phyloP scores from a whole-genome alignment of 2,888 invertebrate species.

The Ligdia adustata region DNA sequence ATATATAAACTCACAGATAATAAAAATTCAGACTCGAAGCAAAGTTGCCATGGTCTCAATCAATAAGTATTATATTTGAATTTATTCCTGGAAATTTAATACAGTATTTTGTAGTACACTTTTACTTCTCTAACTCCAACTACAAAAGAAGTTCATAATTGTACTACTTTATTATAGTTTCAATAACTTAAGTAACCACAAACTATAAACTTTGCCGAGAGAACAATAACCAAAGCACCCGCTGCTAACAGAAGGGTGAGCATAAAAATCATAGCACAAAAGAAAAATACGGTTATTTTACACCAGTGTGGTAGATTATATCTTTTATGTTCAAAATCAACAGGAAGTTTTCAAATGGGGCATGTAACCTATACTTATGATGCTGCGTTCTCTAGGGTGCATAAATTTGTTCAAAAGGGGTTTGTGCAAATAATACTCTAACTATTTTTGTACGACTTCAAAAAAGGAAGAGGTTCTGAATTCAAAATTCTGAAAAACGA shows the following conservation, averaged over 20 bases:
- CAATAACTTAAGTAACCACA: constrained; percentile 53
- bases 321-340: constrained; percentile 82
- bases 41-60: too few relatives aligned
- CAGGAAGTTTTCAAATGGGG: constrained; percentile 83
- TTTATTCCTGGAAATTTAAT: too few relatives aligned
- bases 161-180: too few relatives aligned
- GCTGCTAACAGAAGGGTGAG: constrained; percentile 61
- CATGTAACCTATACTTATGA: constrained; percentile 83
- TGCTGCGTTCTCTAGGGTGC: constrained; percentile 73
- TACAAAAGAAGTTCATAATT: too few relatives aligned
- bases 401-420: constrained; percentile 78
- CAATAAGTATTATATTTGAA: too few relatives aligned
- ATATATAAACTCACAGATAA: too few relatives aligned
- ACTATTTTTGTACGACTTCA: too few relatives aligned
- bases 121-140: too few relatives aligned
- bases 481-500: too few relatives aligned
- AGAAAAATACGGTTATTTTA: constrained; percentile 82
- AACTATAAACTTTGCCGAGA: constrained; percentile 47
- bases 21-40: too few relatives aligned
- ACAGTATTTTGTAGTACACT: too few relatives aligned
- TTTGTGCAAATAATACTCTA: constrained; percentile 67
- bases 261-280: constrained; percentile 75
- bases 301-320: constrained; percentile 83
- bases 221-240: constrained; percentile 58
- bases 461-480: too few relatives aligned